Conservation (phyloP, 2,797 vertebrate genomes). For the Periparus ater region DNA sequence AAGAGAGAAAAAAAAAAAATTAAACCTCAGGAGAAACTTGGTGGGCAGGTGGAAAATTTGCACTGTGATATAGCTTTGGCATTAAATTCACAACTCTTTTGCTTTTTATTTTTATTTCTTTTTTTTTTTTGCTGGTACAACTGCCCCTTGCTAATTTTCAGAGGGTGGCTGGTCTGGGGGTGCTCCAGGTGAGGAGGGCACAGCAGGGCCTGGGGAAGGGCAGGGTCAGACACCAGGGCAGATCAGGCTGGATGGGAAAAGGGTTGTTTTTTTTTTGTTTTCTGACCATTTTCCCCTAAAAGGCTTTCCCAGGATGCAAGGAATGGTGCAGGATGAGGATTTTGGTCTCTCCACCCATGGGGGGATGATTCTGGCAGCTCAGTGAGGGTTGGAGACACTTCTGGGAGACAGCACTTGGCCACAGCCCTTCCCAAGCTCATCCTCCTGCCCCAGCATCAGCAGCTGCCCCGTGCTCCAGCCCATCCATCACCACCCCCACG, state of each 20-base stretch:
- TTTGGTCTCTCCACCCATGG: background rate
- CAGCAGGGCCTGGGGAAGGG: background rate
- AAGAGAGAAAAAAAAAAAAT: conserved; percentile 1
- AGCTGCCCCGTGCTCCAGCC: background rate
- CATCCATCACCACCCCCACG: background rate
- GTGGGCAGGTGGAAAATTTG: conserved; percentile 76
- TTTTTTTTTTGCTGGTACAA: background rate
- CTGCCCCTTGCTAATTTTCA: conserved; percentile 27
- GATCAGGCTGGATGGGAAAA: background rate
- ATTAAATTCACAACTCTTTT: conserved; percentile 44
- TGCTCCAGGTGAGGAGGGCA: background rate
- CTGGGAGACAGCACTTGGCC: background rate
- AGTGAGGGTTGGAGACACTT: background rate
- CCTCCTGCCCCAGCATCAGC: background rate
- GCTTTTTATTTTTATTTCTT: background rate
- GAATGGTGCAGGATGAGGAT: background rate
- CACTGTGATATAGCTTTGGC: conserved; percentile 72
- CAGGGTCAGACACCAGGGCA: background rate
- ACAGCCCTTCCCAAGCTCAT: background rate
- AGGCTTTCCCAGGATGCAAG: background rate
- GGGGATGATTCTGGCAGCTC: background rate
- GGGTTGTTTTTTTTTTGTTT: background rate
- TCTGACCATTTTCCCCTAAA: background rate
- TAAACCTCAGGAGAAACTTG: conserved; percentile 60
- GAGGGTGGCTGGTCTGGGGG: background rate